Evolutionary conservation across 2,113 vertebrate species (phyloP).

Genomic region (Solea solea): DNA sequence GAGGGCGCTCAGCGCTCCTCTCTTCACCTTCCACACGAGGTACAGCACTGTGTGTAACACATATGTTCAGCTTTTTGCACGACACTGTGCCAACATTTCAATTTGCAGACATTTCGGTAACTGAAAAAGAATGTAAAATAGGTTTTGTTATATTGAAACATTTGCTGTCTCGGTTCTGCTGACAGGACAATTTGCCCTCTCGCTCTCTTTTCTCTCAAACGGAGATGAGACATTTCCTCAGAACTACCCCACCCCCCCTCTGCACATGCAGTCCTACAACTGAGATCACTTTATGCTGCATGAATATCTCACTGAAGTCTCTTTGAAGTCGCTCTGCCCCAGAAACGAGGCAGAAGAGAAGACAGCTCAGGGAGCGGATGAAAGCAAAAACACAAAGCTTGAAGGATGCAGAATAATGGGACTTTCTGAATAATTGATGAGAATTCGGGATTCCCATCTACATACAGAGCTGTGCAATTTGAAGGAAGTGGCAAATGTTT

Average conservation of each 20-base stretch:
- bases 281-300: conserved; percentile 49
- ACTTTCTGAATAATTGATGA: conserved; percentile 61
- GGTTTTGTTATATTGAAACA: not conserved
- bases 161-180: conserved; percentile 10
- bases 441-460: conserved; percentile 30
- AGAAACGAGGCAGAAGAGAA: conserved; percentile 56
- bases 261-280: conserved; percentile 34
- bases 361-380: conserved; percentile 39
- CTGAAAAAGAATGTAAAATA: conserved; percentile 9
- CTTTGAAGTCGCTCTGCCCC: conserved; percentile 68
- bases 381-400: conserved; percentile 44
- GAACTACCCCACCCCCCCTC: not conserved
- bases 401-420: conserved; percentile 54
- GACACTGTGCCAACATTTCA: not conserved
- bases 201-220: not conserved
- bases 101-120: conserved; percentile 3
- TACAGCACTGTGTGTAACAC: conserved; percentile 56
- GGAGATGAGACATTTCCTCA: conserved; percentile 17
- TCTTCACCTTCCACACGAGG: conserved; percentile 96
- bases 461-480: conserved; percentile 29
- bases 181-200: conserved; percentile 13
- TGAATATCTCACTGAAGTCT: conserved; percentile 56
- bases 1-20: conserved; percentile 93
- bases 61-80: not conserved
- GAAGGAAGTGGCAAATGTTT: conserved; percentile 16